Evolutionary conservation across 2,888 invertebrate genomes (phyloP), one percentile per base, ranked within the genome.

Genomic region (Lagria hirta): DNA sequence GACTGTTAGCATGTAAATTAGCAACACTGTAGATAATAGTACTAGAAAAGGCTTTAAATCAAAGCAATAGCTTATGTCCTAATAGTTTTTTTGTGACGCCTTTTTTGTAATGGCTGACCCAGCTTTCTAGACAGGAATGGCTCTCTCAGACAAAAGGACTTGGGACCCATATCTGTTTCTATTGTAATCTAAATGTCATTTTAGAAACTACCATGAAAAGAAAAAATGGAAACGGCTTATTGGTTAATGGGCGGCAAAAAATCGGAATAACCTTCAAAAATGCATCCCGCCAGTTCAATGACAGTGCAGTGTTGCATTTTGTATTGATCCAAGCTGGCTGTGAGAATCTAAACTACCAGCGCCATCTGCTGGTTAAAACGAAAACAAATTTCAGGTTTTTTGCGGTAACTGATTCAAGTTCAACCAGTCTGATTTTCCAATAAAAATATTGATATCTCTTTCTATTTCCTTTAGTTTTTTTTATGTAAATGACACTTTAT

Each of bases 321-420:
- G 18, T 60, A 60, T 60, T 54, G 60, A 60, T 60, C 57, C 38
- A 13, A 18, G 20, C 12, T 18, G 34, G 22, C 35, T 50, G 14
- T 34, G 38, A 43, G 23, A 35, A 21, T 15, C 49, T 33, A 53
- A 50, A 58, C 57, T 12, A 43, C 48, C 52, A 44, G 50, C 51
- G 61, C 61, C 61, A 61, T 61, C 61, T 61, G 45, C n/a, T 57
- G 42, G 54, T 41, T 26, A n/a, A n/a, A n/a, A n/a, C n/a, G n/a
- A n/a, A n/a, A n/a, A n/a, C n/a, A n/a, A n/a, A n/a, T n/a, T n/a
- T n/a, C n/a, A n/a, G n/a, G n/a, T n/a, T n/a, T n/a, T n/a, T 42
- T 47, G 28, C 16, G 8, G 22, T 17, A 11, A 4, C 28, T 35
- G n/a, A 15, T 34, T 43, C 28, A 36, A 30, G 44, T 38, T 32